Base-by-base conservation (phyloP, 2,888 invertebrate genomes). In the Cylloceria caligata region DNA sequence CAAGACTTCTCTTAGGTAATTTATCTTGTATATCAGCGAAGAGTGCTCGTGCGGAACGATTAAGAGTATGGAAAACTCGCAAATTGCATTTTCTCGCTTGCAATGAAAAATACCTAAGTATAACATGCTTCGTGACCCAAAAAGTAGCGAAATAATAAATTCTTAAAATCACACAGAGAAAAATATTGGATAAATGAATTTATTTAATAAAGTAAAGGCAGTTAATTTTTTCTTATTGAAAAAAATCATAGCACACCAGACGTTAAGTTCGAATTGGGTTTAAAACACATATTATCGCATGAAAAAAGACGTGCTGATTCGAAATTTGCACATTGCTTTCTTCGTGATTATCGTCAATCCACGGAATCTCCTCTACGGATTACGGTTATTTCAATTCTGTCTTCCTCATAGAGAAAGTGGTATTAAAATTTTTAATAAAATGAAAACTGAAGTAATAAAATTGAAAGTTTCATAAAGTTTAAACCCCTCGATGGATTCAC, bases 1-100 rank as follows among this genome's bases (percentile, higher is more conserved):
- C 42, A 64, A 69, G 55, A 80, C 75, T 80, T 80, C 80, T 75
- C 57, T 71, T 80, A 71, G 55, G 57, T 71, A 52, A 75, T 71
- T 68, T 71, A 71, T 81, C 65, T 72, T 67, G 67, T 19, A 67
- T 72, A 72, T 68, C 49, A 67, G 39, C 52, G 42, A 60, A 16
- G 60, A 52, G 42, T 67, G 39, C 24, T 60, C 72, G 39, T 67
- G 67, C 78, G 30, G 47, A 71, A 73, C 49, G 72, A 47, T 45
- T 27, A 72, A 71, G 60, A 27, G 39, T 16, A 13, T 45, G 34
- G 24, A 13, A 65, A 65, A 47, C 24, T 27, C 21, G 55, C 6
- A 27, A 74, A 65, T 11, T 16, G 11, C n/a, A 16, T 42, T 52
- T 65, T 65, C n/a, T 0, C 21, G 13, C 68, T 52, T 11, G 24